These are phyloP conservation scores for Hystrix cristata DNA, from an alignment of 2,113 vertebrate species.

Conservation along the genomic window DNA sequence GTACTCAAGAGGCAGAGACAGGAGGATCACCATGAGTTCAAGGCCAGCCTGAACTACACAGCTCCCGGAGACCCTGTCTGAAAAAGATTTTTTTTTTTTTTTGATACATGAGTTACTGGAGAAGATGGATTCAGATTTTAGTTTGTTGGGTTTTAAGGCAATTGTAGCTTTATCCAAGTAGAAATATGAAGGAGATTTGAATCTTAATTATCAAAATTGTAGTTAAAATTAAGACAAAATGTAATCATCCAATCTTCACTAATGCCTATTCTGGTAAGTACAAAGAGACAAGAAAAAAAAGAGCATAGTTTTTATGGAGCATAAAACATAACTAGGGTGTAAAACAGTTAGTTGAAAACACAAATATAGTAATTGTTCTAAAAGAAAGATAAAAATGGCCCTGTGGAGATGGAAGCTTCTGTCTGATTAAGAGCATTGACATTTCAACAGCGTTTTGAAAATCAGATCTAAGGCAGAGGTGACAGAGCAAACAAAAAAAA, in stretches of 20 bases:
- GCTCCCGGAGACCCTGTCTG: no score
- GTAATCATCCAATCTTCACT: background rate
- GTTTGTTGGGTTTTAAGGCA: background rate
- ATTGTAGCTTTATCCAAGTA: background rate
- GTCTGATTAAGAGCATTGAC: background rate
- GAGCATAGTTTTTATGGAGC: background rate
- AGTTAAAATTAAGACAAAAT: background rate
- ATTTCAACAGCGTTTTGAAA: background rate
- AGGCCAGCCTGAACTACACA: no score
- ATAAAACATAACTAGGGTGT: background rate
- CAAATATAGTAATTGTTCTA: background rate
- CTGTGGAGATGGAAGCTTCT: background rate
- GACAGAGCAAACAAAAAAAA: background rate
- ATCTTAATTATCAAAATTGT: slow-evolving; percentile 22
- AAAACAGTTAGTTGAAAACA: background rate
- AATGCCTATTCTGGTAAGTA: background rate
- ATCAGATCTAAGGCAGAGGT: background rate
- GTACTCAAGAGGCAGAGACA: no score
- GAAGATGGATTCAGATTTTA: slow-evolving; percentile 24
- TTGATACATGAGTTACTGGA: background rate
- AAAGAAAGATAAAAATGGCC: background rate
- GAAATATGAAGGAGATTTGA: slow-evolving; percentile 1
- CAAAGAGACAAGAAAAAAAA: background rate
- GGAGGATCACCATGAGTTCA: no score
- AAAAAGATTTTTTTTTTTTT: background rate